These are phyloP conservation scores for Epizoanthus rinbou DNA, from an alignment of 92 coral and sea anemone species.

Conservation along the genomic window DNA sequence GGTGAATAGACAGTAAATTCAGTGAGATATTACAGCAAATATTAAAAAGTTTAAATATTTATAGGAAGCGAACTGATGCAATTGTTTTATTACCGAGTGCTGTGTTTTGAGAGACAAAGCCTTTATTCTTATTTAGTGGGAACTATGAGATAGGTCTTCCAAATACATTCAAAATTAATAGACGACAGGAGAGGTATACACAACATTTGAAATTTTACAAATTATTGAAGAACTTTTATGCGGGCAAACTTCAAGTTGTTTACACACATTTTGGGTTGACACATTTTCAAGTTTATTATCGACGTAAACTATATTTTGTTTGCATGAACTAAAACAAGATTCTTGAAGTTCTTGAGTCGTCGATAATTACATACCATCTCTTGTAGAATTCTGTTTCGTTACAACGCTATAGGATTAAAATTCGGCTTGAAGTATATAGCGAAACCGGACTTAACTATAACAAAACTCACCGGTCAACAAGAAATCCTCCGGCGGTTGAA, in stretches of 20 bases:
- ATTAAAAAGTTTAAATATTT: slow-evolving; percentile 15
- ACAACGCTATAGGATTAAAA: background rate
- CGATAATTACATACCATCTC: background rate
- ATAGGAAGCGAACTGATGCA: background rate
- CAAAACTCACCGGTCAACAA: slow-evolving; percentile 80
- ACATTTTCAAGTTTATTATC: background rate
- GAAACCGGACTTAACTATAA: background rate
- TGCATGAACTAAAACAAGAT: slow-evolving; percentile 3
- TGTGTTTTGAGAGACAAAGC: background rate
- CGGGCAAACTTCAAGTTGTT: slow-evolving; percentile 16
- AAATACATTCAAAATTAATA: background rate
- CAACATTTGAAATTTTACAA: background rate
- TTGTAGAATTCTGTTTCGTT: background rate
- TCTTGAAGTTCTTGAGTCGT: background rate
- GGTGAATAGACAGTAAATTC: background rate
- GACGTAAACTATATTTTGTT: slow-evolving; percentile 15
- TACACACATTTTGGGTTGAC: background rate
- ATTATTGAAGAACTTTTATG: background rate
- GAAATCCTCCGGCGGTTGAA: slow-evolving; percentile 81
- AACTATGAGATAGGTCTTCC: background rate
- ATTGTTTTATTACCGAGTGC: background rate
- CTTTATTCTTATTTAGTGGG: background rate
- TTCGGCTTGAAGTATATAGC: too few species aligned
- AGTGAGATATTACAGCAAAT: slow-evolving; percentile 15
- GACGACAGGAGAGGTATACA: background rate